A percentile compares a stretch with the other conserved stretches of the same genome.
These are phyloP conservation scores for Hymenochirus boettgeri DNA, from an alignment of 2,113 vertebrate genomes.

Conservation along the genomic window DNA sequence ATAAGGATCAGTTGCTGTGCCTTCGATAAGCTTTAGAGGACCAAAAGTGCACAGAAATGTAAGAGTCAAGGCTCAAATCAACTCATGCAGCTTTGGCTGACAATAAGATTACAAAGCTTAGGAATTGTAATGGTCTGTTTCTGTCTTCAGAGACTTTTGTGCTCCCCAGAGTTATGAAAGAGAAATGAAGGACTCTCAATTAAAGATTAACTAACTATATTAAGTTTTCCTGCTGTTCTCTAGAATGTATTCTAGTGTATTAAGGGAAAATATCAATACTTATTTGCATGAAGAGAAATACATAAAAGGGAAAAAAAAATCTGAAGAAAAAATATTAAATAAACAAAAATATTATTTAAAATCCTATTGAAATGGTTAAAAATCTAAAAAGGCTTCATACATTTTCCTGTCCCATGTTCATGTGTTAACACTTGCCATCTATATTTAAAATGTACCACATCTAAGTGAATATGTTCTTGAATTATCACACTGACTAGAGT, in stretches of 20 bases:
- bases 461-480: too few species aligned
- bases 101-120: conserved; percentile 35
- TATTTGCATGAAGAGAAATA: too few species aligned
- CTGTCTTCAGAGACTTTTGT: conserved; percentile 18
- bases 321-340: too few species aligned
- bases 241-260: neutral
- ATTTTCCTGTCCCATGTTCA: too few species aligned
- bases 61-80: conserved; percentile 32
- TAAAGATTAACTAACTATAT: conserved; percentile 17
- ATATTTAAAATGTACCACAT: too few species aligned
- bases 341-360: too few species aligned
- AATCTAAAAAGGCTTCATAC: too few species aligned
- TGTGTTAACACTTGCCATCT: too few species aligned
- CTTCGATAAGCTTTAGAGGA: conserved; percentile 38
- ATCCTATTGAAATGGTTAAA: too few species aligned
- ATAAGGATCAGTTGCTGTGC: conserved; percentile 21
- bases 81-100: conserved; percentile 20
- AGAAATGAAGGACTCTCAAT: conserved; percentile 29
- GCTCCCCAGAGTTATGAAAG: conserved; percentile 17
- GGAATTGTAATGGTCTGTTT: conserved; percentile 17
- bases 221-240: neutral
- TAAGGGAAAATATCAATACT: too few species aligned
- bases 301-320: too few species aligned
- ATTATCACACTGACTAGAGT: too few species aligned
- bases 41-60: conserved; percentile 33